Evolutionary conservation across 2,113 vertebrate genomes (phyloP).

Genomic region (Colius striatus): DNA sequence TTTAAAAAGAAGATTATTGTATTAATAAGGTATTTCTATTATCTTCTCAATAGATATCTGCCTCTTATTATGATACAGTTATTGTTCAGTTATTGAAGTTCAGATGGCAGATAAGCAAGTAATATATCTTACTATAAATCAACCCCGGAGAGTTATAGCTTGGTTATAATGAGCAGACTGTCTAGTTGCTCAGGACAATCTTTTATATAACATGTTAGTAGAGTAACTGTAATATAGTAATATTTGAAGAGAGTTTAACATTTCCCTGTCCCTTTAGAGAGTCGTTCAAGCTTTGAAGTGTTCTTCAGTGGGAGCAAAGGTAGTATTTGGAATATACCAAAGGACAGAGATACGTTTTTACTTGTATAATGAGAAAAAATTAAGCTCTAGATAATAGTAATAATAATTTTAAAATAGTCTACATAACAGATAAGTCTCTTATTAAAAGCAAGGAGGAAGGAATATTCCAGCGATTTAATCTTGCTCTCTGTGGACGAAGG

Average conservation of each 20-base stretch:
- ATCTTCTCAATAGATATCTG: background rate
- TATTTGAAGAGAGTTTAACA: background rate
- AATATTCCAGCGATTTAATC: background rate
- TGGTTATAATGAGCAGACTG: conserved; percentile 25
- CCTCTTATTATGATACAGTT: conserved; percentile 1
- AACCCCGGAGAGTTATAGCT: conserved; percentile 29
- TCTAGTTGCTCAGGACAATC: conserved; percentile 20
- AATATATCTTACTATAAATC: conserved; percentile 1
- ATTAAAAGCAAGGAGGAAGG: background rate
- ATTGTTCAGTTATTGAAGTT: conserved; percentile 14
- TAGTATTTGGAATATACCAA: background rate
- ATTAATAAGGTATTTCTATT: background rate
- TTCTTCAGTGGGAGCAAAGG: background rate
- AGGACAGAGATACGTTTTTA: background rate
- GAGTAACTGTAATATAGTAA: background rate
- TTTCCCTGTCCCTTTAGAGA: background rate
- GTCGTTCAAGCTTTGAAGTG: background rate
- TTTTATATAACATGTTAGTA: background rate
- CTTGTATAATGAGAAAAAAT: background rate
- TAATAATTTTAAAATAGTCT: too few relatives aligned
- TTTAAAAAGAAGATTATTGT: background rate
- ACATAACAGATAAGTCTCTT: background rate
- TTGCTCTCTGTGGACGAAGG: background rate
- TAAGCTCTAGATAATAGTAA: background rate
- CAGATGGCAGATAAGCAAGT: background rate